Base-by-base conservation (phyloP, 2,797 vertebrate genomes). In the Phoeniculus purpureus region DNA sequence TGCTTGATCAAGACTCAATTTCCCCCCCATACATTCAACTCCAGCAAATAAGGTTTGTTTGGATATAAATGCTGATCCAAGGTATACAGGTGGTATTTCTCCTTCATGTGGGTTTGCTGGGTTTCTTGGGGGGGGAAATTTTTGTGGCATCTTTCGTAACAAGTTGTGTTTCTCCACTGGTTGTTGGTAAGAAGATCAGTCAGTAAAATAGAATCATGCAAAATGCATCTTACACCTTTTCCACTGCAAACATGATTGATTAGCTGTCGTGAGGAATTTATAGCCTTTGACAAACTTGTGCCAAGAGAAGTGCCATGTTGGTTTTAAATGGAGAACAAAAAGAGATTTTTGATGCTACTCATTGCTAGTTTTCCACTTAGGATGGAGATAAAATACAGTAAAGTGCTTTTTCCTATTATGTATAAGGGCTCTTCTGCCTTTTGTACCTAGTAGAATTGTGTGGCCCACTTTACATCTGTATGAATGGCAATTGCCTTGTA, bases 391-490 rank as follows among this genome's bases (percentile, higher is more conserved):
- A 90, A 94, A 93, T 76, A 93, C 31, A 73, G 75, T 72, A 64
- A 85, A 95, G 88, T 94, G 91, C 79, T 94, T 94, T 94, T 92
- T 29, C 76, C 88, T 95, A 73, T 95, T 47, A n/a, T 48, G 66
- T 62, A 17, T 29, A 54, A 96, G 90, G 52, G 93, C 86, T 92
- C 94, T 93, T 89, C 79, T 92, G 78, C 92, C 70, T 90, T 85
- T 94, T 70, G 76, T 85, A 95, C 87, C 86, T 92, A 79, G 55
- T 12, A 60, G 79, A 85, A 83, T 83, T 76, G 87, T 82, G 84
- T 90, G 92, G 70, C 85, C 84, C 88, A 76, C 86, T 94, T 93
- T 60, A 59, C 64, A 17, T 73, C 16, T 60, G 52, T 15, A 21
- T 89, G 84, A 90, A 92, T 90, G 70, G 94, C 76, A 92, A 73